phyloP scores from a whole-genome alignment of 2,888 invertebrate genomes.

The Tetanocera ferruginea region DNA sequence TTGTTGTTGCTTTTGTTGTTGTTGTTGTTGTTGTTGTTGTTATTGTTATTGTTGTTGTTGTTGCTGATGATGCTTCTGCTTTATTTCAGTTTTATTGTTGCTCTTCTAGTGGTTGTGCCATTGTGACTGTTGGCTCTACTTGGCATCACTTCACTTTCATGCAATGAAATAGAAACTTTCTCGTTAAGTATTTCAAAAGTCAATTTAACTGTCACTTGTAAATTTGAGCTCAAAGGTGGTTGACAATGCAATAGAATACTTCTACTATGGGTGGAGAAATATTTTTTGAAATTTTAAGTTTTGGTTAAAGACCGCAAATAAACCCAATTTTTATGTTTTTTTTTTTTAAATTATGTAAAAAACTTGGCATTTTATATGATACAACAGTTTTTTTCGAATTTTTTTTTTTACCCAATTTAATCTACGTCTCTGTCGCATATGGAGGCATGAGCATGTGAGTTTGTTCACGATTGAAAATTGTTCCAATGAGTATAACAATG shows the following conservation, averaged over 20 bases:
- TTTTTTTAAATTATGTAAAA: too few species aligned
- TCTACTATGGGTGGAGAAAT: not conserved
- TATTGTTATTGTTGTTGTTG: not conserved
- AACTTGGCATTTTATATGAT: too few species aligned
- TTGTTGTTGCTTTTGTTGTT: not conserved
- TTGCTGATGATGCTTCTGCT: not conserved
- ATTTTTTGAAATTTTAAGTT: too few species aligned
- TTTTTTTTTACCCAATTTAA: too few species aligned
- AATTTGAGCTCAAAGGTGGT: not conserved
- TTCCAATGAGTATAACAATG: too few species aligned
- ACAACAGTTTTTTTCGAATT: too few species aligned
- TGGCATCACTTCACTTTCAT: not conserved
- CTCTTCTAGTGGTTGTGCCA: not conserved
- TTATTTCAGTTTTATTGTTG: not conserved
- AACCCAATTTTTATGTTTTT: too few species aligned
- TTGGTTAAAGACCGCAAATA: too few species aligned
- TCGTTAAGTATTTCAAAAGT: slow-evolving; percentile 22
- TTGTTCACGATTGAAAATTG: too few species aligned
- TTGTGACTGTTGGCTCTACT: not conserved
- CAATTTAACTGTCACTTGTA: slow-evolving; percentile 12
- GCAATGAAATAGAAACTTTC: slow-evolving; percentile 13
- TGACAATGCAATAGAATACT: not conserved
- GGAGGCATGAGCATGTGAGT: too few species aligned
- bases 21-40: not conserved
- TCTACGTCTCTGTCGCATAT: too few species aligned